phyloP scores from a whole-genome alignment of 2,113 vertebrate species.

The Amphilophus citrinellus region DNA sequence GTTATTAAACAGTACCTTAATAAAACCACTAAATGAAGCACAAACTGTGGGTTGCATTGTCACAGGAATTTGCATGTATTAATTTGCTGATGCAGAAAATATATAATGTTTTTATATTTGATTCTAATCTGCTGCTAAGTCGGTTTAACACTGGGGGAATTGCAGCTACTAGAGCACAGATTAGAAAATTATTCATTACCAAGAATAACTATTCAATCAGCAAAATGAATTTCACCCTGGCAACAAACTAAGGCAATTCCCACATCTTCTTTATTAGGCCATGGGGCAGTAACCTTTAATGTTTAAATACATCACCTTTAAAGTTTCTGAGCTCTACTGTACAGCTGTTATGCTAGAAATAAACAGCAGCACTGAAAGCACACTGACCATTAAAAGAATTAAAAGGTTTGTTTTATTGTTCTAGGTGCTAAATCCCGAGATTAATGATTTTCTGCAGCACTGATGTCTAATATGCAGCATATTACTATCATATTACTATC shows the following conservation, averaged over 20 bases:
- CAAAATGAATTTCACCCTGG: neutral
- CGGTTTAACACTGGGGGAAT: neutral
- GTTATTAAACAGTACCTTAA: neutral
- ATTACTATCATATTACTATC: no score
- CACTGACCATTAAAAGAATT: no score
- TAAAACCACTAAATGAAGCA: neutral
- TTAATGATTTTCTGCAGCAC: no score
- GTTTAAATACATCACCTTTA: neutral
- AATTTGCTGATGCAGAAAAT: neutral
- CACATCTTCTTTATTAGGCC: neutral
- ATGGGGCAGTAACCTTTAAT: neutral
- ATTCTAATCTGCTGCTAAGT: neutral
- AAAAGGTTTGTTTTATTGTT: no score
- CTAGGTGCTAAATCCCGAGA: no score
- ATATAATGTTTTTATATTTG: neutral
- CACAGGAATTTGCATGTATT: no score
- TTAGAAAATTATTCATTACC: neutral
- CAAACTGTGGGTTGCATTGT: neutral
- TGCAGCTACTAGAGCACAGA: neutral
- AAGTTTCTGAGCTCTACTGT: neutral
- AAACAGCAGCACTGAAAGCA: neutral
- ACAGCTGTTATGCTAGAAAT: no score
- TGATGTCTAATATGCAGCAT: no score
- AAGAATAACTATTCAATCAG: neutral
- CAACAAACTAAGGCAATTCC: neutral